A percentile compares a stretch with the other conserved stretches of the same genome.
phyloP scores from a whole-genome alignment of 2,888 invertebrate genomes.

The Leucania comma region DNA sequence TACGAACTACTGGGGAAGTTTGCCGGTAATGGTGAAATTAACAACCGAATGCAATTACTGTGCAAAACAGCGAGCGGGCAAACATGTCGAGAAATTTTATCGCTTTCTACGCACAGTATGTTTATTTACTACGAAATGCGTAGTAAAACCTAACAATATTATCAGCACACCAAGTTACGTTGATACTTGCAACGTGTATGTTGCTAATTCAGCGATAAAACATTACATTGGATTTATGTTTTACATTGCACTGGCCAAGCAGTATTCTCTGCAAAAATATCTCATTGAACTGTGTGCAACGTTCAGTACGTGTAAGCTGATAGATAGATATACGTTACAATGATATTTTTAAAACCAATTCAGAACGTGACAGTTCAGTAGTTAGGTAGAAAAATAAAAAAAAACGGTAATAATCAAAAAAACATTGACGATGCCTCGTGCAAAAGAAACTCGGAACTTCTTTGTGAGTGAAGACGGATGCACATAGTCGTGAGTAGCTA shows the following conservation, averaged over 20 bases:
- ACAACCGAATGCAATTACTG: conserved; percentile 77
- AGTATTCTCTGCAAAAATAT: conserved; percentile 13
- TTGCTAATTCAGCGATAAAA: conserved; percentile 22
- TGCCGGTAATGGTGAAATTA: conserved; percentile 75
- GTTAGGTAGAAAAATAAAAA: neutral
- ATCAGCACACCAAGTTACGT: conserved; percentile 53
- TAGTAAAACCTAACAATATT: conserved; percentile 68
- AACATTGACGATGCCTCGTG: conserved; percentile 7
- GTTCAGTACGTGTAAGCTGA: conserved; percentile 10
- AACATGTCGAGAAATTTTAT: conserved; percentile 76
- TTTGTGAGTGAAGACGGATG: conserved; percentile 44
- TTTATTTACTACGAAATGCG: conserved; percentile 73
- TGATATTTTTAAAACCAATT: conserved; percentile 21
- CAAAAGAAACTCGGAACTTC: conserved; percentile 25
- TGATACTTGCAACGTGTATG: conserved; percentile 57
- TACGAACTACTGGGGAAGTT: conserved; percentile 71
- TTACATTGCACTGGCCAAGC: conserved; percentile 7
- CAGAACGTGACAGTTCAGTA: conserved; percentile 12
- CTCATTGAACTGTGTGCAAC: conserved; percentile 8
- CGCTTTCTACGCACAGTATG: conserved; percentile 78
- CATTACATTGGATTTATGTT: conserved; percentile 19
- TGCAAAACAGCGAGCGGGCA: conserved; percentile 69
- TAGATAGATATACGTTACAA: neutral
- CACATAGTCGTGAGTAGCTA: conserved; percentile 62
- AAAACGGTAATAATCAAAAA: conserved; percentile 12